Evolutionary conservation across 2,113 vertebrate genomes (phyloP), one percentile per base, ranked within the genome.

Genomic region (Copsychus sechellarum): DNA sequence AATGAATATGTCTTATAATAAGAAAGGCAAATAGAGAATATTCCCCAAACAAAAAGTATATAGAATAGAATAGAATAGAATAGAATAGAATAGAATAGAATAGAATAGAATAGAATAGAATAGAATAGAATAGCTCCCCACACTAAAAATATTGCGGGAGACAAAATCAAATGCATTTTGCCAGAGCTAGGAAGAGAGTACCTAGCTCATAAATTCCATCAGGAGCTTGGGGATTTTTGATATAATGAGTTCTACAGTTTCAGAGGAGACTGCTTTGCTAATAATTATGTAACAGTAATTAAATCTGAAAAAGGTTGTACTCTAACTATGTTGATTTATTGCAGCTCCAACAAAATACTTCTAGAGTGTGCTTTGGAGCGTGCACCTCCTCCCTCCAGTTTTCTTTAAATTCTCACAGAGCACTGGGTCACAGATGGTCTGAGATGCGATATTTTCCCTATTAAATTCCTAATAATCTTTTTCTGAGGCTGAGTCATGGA

Each of bases 401-500:
- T 98, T 98, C 98, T 98, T 98, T 98, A 99, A 99, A 98, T 98
- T 98, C 98, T 97, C 98, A 98, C 98, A 98, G 98, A 98, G 98
- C 98, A 98, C 98, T 98, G 98, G 99, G 98, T 99, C 99, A 99
- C 99, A 99, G 99, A 99, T 99, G 99, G 99, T 98, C 98, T 98
- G 98, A 98, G 99, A 98, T 98, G 98, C 93, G 98, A 98, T 99
- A 99, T 98, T 99, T 98, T 99, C 98, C 99, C 99, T 99, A 99
- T 99, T 99, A 99, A 99, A 99, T 99, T 99, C 99, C 98, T 99
- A 99, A 99, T 99, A 99, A 99, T 99, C 98, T 99, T 99, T 97
- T 99, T 99, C 98, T 74, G 95, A 98, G 98, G 97, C 98, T 98
- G 99, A 99, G 98, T 99, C 98, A 98, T 98, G 98, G 98, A 98